Percentiles rank a stretch among this genome's conserved stretches.
Evolutionary conservation across 2,113 vertebrate genomes (phyloP).

Genomic region (Colistium nudipinnis): DNA sequence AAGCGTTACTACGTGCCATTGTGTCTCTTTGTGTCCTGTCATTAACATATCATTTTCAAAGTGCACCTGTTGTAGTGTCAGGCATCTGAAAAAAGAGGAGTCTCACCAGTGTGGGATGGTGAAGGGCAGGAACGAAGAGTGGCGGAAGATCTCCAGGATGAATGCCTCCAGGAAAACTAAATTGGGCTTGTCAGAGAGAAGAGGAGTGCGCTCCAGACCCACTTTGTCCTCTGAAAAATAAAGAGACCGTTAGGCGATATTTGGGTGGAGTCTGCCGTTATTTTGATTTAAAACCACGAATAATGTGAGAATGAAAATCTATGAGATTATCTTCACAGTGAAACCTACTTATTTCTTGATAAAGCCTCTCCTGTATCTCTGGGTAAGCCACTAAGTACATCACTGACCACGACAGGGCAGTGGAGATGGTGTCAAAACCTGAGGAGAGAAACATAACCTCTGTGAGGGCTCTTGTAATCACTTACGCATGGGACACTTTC

Average conservation of each 20-base stretch:
- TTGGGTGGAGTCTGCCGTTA: background rate
- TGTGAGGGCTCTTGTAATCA: background rate
- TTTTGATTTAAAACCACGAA: background rate
- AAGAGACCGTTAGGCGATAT: background rate
- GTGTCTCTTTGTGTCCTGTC: background rate
- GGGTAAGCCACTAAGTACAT: constrained; percentile 87
- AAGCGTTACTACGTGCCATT: background rate
- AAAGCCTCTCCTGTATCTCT: constrained; percentile 86
- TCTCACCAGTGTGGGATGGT: constrained; percentile 93
- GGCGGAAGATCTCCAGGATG: constrained; percentile 89
- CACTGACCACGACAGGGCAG: constrained; percentile 89
- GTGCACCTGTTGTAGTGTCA: background rate
- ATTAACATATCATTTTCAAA: background rate
- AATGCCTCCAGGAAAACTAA: constrained; percentile 90
- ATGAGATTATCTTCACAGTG: background rate
- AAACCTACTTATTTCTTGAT: constrained; percentile 88
- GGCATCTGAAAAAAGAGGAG: background rate
- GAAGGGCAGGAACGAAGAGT: constrained; percentile 91
- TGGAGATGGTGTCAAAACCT: constrained; percentile 95
- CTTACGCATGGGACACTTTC: background rate
- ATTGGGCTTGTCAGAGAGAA: constrained; percentile 79
- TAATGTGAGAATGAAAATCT: background rate
- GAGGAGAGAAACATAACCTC: background rate
- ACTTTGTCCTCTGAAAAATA: constrained; percentile 82
- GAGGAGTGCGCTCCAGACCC: constrained; percentile 80